Base-by-base conservation (phyloP, 1,140 invertebrate genomes). In the Aphidius gifuensis region DNA sequence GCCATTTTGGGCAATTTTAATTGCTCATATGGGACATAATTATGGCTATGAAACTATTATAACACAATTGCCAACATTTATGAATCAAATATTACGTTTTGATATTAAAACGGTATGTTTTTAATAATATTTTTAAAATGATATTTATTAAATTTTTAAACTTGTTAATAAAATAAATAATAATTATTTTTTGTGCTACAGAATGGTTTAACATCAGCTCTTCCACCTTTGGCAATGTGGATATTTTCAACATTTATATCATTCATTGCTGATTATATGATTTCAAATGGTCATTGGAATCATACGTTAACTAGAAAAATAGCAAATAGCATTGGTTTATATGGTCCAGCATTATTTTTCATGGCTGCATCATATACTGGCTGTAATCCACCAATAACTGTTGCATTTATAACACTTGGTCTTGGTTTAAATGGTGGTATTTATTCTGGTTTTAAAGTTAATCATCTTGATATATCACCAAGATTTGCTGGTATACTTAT, bases 11-110 rank as follows among this genome's bases (percentile, higher is more conserved):
- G 90, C 91, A 5, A 92, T 93, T 66, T 81, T 92, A 62, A 83
- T 92, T 53, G 90, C 91, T 5, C 91, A 93, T 71, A 90, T 92
- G 86, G 91, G 90, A n/a, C 91, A 92, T 71, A 92, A 92, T 82
- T 93, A 91, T 71, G 91, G 90, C 65, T 92, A 92, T 71, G 90
- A 98, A 81, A 98, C 93, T 0, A 84, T 98, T 60, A 90, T 98
- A 85, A 97, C 94, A 1, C 92, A 96, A 72, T 80, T 99, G 64
- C 97, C 97, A 0, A 96, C 93, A 0, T 99, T 96, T 78, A 93
- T 99, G 90, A 92, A 94, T 71, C 92, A 96, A 83, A 90, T 98
- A 53, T 84, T 98, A 9, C 89, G 94, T 71, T 97, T 96, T 81
- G 87, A 94, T 70, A 90, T 98, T 69, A 90, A 95, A 83, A 85